Conservation (phyloP, 2,888 invertebrate species). For the Lycophotia porphyrea region DNA sequence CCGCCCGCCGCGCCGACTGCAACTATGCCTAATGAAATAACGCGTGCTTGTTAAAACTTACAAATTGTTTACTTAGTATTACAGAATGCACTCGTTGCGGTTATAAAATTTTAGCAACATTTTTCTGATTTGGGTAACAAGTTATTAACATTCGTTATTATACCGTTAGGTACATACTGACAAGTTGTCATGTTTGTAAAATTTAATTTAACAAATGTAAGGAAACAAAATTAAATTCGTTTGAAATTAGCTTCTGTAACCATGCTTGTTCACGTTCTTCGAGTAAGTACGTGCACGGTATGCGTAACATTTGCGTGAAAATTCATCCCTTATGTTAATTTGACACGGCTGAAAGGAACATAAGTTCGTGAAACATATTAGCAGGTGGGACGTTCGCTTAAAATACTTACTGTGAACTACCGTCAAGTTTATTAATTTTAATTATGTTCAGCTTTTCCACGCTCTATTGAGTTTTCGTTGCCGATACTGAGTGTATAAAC, state of each 20-base stretch:
- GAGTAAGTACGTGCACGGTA: constrained; percentile 49
- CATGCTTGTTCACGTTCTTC: constrained; percentile 48
- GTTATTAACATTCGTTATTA: constrained; percentile 36
- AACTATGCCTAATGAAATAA: constrained; percentile 66
- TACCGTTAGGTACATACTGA: constrained; percentile 25
- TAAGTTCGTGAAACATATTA: constrained; percentile 58
- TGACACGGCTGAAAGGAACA: constrained; percentile 53
- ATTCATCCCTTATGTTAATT: constrained; percentile 68
- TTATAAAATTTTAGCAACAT: constrained; percentile 47
- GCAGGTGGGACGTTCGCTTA: constrained; percentile 49
- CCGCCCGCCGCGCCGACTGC: constrained; percentile 35
- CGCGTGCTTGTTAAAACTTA: constrained; percentile 55
- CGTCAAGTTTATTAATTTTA: constrained; percentile 59
- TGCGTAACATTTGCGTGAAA: constrained; percentile 62
- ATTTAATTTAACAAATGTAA: constrained; percentile 50
- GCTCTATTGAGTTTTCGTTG: constrained; percentile 36
- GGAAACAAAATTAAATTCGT: constrained; percentile 49
- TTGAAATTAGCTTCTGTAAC: constrained; percentile 37
- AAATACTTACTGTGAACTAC: constrained; percentile 53
- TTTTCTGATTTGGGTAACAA: constrained; percentile 40
- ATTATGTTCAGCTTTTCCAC: constrained; percentile 50
- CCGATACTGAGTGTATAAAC: constrained; percentile 7
- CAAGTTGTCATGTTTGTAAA: constrained; percentile 30
- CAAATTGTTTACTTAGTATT: constrained; percentile 59
- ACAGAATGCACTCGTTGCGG: constrained; percentile 47